Evolutionary conservation across 2,797 vertebrate species (phyloP), one percentile per base, ranked within the genome.

Genomic region (Gobionotothen gibberifrons): DNA sequence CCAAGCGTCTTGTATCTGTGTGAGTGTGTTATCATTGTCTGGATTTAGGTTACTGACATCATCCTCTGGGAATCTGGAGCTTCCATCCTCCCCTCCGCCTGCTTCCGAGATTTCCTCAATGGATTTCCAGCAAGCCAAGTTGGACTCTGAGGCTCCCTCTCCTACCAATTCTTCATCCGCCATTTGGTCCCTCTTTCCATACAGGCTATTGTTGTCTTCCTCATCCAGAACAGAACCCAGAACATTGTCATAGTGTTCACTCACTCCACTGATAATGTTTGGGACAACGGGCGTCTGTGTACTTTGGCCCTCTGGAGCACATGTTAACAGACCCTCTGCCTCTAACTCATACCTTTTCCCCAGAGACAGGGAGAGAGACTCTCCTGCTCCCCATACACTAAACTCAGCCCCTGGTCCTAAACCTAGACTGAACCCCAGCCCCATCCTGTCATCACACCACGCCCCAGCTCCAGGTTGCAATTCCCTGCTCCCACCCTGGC

Each of bases 91-190:
- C 39, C 92, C 94, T 43, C 93, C 93, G 0, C 94, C 94, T 75
- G 94, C 93, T 72, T 95, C 93, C 71, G 93, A 95, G 53, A 95
- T 93, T 83, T 95, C 95, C 75, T 94, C 93, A 29, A 93, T 94
- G 4, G 95, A 95, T 78, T 87, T 94, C 94, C 94, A 95, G 39
- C 19, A 69, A 17, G 76, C 86, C 72, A 95, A 81, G 79, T 95
- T 94, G 43, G 93, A 94, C 74, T 94, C 91, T 75, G 88, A 80
- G 46, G 87, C 72, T 58, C 79, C 86, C 19, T 89, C 74, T 62
- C 9, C 80, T 10, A 67, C 69, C 67, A 81, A 32, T 69, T 91
- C 90, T 29, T 90, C 85, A 49, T 93, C 91, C 10, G 76, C 79
- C 60, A 89, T 78, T 72, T 67, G 89, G 11, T 90, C 87, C 39